Evolutionary conservation across 2,113 vertebrate genomes (phyloP).

Genomic region (Dascyllus trimaculatus): DNA sequence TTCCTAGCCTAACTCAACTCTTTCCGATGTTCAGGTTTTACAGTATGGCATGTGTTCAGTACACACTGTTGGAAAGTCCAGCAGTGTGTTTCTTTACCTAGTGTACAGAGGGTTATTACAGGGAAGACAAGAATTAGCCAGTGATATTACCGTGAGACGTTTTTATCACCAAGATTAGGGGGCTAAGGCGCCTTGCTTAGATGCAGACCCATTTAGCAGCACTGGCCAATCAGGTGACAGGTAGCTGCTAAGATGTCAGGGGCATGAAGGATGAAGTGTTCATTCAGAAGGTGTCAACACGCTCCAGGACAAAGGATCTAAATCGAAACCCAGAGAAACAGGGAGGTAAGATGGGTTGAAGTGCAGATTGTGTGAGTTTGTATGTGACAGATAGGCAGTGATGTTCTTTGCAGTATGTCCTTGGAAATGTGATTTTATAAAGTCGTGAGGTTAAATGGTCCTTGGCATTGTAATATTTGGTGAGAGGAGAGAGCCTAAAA

Average conservation of each 20-base stretch:
- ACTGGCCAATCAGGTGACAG: constrained; percentile 78
- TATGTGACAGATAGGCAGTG: not conserved
- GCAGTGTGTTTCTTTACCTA: constrained; percentile 27
- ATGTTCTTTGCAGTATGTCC: not conserved
- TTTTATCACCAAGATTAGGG: constrained; percentile 86
- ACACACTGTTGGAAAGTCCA: constrained; percentile 7
- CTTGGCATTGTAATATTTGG: not conserved
- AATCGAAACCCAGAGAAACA: constrained; percentile 49
- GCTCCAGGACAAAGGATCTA: constrained; percentile 47
- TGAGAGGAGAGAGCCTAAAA: not conserved
- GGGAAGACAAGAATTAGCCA: constrained; percentile 77
- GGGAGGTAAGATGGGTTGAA: constrained; percentile 56
- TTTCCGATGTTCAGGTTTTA: not conserved
- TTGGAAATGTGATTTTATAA: not conserved
- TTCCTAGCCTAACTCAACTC: too few species aligned
- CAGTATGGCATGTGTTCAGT: not conserved
- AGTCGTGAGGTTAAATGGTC: not conserved
- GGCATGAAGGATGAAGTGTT: constrained; percentile 72
- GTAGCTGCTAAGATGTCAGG: constrained; percentile 63
- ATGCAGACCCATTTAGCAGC: constrained; percentile 68
- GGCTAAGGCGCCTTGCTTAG: constrained; percentile 82
- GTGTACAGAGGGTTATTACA: constrained; percentile 28
- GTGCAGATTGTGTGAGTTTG: not conserved
- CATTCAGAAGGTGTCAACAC: constrained; percentile 74
- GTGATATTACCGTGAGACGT: constrained; percentile 74